Evolutionary conservation across 37 sponge, comb jelly and placozoan species (phyloP).

Genomic region (Ianthella basta): DNA sequence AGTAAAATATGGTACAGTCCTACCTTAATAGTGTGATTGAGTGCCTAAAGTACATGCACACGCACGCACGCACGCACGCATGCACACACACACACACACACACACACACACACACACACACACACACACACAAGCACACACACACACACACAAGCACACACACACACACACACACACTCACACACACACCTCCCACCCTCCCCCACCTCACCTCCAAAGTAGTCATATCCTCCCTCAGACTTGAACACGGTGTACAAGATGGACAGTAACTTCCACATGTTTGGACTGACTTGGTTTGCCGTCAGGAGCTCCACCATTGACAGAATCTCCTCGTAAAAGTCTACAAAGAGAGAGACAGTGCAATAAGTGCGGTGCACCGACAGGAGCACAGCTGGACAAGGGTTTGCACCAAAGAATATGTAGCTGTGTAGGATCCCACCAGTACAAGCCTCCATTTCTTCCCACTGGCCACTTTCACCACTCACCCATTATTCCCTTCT

Average conservation of each 20-base stretch:
- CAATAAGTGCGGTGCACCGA: not conserved
- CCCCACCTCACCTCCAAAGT: conserved; percentile 65
- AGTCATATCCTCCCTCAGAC: conserved; percentile 86
- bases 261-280: conserved; percentile 82
- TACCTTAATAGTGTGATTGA: too few relatives aligned
- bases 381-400: not conserved
- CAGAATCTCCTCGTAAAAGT: conserved; percentile 96
- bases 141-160: conserved; percentile 19
- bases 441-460: too few relatives aligned
- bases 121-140: not conserved
- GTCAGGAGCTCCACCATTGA: conserved; percentile 75
- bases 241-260: conserved; percentile 81
- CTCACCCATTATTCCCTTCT: conserved; percentile 75
- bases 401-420: not conserved
- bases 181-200: not conserved
- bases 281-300: conserved; percentile 60
- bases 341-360: conserved; percentile 31
- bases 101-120: conserved; percentile 10
- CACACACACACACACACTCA: conserved; percentile 18
- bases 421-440: too few relatives aligned
- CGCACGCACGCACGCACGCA: conserved; percentile 6
- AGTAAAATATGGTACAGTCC: too few relatives aligned
- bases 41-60: not conserved
- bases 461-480: too few relatives aligned
- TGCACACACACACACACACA: conserved; percentile 15